phyloP scores from a whole-genome alignment of 2,113 vertebrate species.

The Chionis minor region DNA sequence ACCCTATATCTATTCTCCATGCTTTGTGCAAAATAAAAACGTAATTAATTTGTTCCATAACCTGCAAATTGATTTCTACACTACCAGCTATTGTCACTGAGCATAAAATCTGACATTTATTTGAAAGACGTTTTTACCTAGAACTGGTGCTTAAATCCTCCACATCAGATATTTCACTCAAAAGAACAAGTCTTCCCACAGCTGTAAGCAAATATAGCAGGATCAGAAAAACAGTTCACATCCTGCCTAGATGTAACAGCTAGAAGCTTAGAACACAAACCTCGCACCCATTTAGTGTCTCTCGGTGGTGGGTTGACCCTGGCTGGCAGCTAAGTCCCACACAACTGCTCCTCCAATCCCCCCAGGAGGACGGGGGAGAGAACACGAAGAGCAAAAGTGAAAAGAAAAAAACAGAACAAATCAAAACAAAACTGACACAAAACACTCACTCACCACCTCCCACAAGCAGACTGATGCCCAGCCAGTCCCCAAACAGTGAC shows the following conservation, averaged over 20 bases:
- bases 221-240: not conserved
- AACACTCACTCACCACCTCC: not conserved
- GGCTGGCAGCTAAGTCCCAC: not conserved
- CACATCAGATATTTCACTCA: not conserved
- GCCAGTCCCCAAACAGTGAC: not conserved
- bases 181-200: not conserved
- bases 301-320: not conserved
- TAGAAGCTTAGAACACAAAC: not conserved
- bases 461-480: not conserved
- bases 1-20: not conserved
- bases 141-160: not conserved
- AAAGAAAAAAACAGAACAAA: not conserved
- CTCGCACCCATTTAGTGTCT: not conserved
- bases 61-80: not conserved
- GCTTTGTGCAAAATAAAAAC: not conserved
- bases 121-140: not conserved
- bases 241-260: not conserved
- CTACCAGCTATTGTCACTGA: not conserved
- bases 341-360: not conserved
- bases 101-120: not conserved
- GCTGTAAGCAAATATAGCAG: not conserved
- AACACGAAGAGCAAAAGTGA: not conserved
- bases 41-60: not conserved
- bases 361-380: fast-evolving
- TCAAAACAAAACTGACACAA: not conserved